Conservation (phyloP, 2,113 vertebrate genomes). For the Casuarius casuarius region DNA sequence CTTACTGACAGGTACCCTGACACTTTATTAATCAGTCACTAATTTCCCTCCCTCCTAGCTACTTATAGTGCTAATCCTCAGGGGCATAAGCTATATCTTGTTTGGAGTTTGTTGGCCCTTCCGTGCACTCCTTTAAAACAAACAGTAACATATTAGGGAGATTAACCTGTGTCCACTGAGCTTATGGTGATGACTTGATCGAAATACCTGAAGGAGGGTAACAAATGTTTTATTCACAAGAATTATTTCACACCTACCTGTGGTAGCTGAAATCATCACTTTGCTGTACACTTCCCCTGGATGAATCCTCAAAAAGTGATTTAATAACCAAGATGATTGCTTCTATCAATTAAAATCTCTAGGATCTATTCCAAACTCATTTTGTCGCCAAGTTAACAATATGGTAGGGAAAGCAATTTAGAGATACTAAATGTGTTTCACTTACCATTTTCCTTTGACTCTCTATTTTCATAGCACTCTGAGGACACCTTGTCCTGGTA, state of each 20-base stretch:
- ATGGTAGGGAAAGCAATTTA: background rate
- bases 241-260: background rate
- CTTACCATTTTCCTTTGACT: background rate
- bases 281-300: background rate
- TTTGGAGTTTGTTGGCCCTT: background rate
- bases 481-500: background rate
- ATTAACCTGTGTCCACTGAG: background rate
- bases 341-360: constrained; percentile 25
- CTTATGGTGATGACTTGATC: background rate
- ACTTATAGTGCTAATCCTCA: background rate
- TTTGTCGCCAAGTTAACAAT: constrained; percentile 23
- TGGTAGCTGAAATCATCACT: background rate
- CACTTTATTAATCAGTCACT: background rate
- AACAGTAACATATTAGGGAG: background rate
- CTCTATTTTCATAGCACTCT: background rate
- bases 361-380: constrained; percentile 11
- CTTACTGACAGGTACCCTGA: background rate
- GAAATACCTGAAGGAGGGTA: background rate
- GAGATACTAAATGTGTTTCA: background rate
- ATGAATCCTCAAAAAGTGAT: background rate
- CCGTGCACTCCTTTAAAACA: background rate
- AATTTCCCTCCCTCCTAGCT: background rate
- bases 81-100: background rate
- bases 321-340: constrained; percentile 21
- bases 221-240: background rate